These are phyloP conservation scores for Synergus laeviventris DNA, from an alignment of 2,888 invertebrate species.

Conservation along the genomic window DNA sequence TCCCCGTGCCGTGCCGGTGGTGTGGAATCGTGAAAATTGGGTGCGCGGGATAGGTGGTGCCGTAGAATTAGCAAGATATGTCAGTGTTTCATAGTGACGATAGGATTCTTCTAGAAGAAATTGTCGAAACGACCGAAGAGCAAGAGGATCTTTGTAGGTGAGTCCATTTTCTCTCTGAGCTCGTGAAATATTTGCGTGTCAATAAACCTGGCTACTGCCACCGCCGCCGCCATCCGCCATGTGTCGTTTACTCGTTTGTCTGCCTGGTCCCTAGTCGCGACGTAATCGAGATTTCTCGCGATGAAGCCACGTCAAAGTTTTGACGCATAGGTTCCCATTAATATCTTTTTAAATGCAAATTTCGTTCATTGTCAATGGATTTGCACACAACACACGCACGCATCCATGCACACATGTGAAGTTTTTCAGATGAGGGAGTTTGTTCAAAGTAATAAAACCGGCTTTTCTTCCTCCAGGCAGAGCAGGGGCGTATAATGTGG, in stretches of 20 bases:
- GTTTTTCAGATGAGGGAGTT: no score
- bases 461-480: no score
- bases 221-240: conserved; percentile 47
- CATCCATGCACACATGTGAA: no score
- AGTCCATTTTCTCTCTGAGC: conserved; percentile 54
- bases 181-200: conserved; percentile 50
- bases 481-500: no score
- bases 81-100: conserved; percentile 78
- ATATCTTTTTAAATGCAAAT: neutral
- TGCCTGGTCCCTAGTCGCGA: neutral
- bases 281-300: conserved; percentile 17
- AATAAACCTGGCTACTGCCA: conserved; percentile 37
- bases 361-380: neutral
- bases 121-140: conserved; percentile 78
- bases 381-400: neutral
- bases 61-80: conserved; percentile 74
- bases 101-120: conserved; percentile 78
- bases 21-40: conserved; percentile 44
- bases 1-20: conserved; percentile 39
- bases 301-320: conserved; percentile 37
- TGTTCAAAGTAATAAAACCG: no score
- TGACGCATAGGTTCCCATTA: neutral
- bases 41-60: conserved; percentile 49
- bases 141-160: conserved; percentile 73
- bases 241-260: conserved; percentile 31